Conservation (phyloP, 2,113 vertebrate genomes). For the Ciconia maguari region DNA sequence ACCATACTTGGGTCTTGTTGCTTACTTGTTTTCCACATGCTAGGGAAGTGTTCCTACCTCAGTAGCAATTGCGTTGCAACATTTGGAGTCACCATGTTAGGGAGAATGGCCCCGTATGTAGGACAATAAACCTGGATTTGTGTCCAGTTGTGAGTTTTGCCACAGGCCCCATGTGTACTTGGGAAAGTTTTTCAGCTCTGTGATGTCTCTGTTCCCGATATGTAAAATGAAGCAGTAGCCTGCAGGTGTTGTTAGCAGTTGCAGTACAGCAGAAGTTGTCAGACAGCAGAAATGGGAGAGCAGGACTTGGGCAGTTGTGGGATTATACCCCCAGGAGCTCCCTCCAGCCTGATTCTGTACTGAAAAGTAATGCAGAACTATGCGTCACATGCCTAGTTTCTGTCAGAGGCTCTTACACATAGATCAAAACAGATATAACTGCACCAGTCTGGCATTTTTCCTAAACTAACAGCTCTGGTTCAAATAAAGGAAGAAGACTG, state of each 20-base stretch:
- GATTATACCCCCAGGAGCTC: fast-evolving
- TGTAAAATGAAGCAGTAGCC: neutral
- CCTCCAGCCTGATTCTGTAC: neutral
- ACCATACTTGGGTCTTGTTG: neutral
- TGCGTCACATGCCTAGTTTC: neutral
- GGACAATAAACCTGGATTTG: neutral
- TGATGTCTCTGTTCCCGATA: neutral
- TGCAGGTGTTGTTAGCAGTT: neutral
- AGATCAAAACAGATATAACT: neutral
- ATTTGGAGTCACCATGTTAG: neutral
- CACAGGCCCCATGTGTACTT: neutral
- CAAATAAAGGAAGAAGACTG: neutral
- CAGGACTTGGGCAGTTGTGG: neutral
- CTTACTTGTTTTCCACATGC: neutral
- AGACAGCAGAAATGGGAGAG: neutral
- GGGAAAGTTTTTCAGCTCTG: neutral
- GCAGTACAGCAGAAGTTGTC: neutral
- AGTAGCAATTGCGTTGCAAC: neutral
- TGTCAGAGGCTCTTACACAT: neutral
- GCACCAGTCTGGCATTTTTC: neutral
- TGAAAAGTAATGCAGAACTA: neutral
- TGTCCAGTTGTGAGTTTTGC: neutral
- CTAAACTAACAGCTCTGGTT: neutral
- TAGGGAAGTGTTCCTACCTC: neutral
- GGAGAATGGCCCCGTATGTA: fast-evolving